Evolutionary conservation across 2,113 vertebrate genomes (phyloP), one percentile per base, ranked within the genome.

Genomic region (Polyodon spathula): DNA sequence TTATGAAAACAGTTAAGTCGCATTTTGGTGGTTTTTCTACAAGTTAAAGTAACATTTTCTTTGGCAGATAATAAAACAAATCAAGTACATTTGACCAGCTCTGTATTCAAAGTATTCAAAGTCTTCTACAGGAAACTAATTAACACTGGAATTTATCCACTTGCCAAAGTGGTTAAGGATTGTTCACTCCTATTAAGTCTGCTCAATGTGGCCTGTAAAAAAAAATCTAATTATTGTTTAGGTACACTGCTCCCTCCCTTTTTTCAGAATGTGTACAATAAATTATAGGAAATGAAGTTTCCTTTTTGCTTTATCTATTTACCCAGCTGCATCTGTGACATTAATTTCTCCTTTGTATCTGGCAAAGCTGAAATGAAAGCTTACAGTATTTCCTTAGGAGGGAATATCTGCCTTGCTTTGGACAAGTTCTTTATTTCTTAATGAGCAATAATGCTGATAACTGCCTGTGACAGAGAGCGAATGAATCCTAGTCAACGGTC

Each of bases 81-180:
- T 84, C 83, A 84, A 71, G 75, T 87, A 86, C 82, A 83, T 89
- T 88, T 90, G 90, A 92, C 92, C 89, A 89, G 84, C 86, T 89
- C 80, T 77, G 70, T 66, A 87, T 84, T 88, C n/a, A n/a, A 86
- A 84, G 87, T 83, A 80, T 88, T 90, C 85, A 92, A 90, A 78
- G 73, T 60, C 72, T 81, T 89, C 89, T 88, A 87, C 92, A 93
- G 94, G 94, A 97, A 96, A 88, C 87, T 88, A 91, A 93, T 95
- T 92, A 90, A 81, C 75, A 67, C 64, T 88, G 90, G 91, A 93
- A 95, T 93, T 89, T 62, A 57, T 69, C 79, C 67, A 70, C 82
- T 81, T 87, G 89, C 89, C 82, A 89, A 86, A 73, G 77, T 60
- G 68, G 75, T 86, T 82, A 85, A 88, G 90, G 80, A 86, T 84